A percentile compares a stretch with the other conserved stretches of the same genome.
These are phyloP conservation scores for Idaea straminata DNA, from an alignment of 2,888 invertebrate species.

Conservation along the genomic window DNA sequence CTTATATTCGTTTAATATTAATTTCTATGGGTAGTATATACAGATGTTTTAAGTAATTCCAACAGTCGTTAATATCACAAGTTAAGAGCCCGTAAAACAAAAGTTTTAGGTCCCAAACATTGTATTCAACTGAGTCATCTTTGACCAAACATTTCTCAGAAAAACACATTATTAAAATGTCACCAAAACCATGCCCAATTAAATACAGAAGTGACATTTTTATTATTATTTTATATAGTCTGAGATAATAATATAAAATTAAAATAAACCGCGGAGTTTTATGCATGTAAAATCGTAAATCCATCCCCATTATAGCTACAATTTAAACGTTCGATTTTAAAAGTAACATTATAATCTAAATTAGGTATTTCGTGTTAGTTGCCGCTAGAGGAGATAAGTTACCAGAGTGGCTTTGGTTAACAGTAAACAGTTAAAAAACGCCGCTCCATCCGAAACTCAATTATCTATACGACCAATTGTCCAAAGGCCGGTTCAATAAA, in stretches of 20 bases:
- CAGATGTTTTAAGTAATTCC: not conserved
- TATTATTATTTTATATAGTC: slow-evolving; percentile 36
- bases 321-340: slow-evolving; percentile 13
- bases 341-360: slow-evolving; percentile 49
- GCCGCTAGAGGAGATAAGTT: slow-evolving; percentile 43
- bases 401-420: slow-evolving; percentile 49
- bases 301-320: slow-evolving; percentile 4
- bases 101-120: not conserved
- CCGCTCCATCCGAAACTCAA: slow-evolving; percentile 68
- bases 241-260: slow-evolving; percentile 14
- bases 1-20: not conserved
- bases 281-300: slow-evolving; percentile 28
- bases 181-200: slow-evolving; percentile 20
- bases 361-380: slow-evolving; percentile 43
- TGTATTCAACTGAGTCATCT: not conserved
- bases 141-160: slow-evolving; percentile 1
- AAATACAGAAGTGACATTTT: slow-evolving; percentile 33
- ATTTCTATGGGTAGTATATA: not conserved
- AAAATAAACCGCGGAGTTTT: slow-evolving; percentile 24
- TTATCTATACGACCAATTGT: slow-evolving; percentile 79
- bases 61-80: not conserved
- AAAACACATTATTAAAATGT: slow-evolving; percentile 22
- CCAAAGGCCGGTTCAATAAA: slow-evolving; percentile 68
- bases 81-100: slow-evolving; percentile 1
- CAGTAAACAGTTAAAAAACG: slow-evolving; percentile 60